Conservation (phyloP, 2,113 vertebrate genomes). For the Aleadryas rufinucha region DNA sequence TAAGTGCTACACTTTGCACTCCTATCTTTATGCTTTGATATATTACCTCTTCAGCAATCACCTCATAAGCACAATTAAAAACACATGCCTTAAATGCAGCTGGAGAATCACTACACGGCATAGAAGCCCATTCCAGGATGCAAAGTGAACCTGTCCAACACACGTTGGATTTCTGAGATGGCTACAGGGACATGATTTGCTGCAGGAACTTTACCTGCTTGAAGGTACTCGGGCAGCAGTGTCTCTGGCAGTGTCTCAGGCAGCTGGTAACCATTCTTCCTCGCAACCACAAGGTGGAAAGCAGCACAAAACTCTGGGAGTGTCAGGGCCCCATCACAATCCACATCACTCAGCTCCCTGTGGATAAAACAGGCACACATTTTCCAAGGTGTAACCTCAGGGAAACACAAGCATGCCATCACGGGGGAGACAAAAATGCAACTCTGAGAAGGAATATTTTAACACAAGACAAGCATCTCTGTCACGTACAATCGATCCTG, state of each 20-base stretch:
- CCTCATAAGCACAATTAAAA: not conserved
- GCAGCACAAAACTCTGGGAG: slow-evolving; percentile 91
- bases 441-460: not conserved
- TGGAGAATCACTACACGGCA: fast-evolving
- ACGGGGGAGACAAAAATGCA: fast-evolving
- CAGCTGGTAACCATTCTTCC: slow-evolving; percentile 91
- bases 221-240: slow-evolving; percentile 75
- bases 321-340: slow-evolving; percentile 88
- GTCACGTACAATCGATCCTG: not conserved
- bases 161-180: fast-evolving
- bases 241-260: slow-evolving; percentile 86
- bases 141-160: not conserved
- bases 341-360: slow-evolving; percentile 94
- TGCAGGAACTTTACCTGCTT: slow-evolving; percentile 57
- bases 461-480: not conserved
- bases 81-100: not conserved
- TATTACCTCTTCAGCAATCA: not conserved
- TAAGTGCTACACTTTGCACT: not conserved
- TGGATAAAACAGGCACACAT: not conserved
- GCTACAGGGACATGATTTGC: not conserved
- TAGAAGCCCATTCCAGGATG: not conserved
- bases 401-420: fast-evolving
- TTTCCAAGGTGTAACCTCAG: not conserved
- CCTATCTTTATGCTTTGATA: not conserved
- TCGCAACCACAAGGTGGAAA: slow-evolving; percentile 93